A percentile compares a stretch with the other conserved stretches of the same genome.
Conservation (phyloP, 2,113 vertebrate species). For the Pelecanoides urinatrix region DNA sequence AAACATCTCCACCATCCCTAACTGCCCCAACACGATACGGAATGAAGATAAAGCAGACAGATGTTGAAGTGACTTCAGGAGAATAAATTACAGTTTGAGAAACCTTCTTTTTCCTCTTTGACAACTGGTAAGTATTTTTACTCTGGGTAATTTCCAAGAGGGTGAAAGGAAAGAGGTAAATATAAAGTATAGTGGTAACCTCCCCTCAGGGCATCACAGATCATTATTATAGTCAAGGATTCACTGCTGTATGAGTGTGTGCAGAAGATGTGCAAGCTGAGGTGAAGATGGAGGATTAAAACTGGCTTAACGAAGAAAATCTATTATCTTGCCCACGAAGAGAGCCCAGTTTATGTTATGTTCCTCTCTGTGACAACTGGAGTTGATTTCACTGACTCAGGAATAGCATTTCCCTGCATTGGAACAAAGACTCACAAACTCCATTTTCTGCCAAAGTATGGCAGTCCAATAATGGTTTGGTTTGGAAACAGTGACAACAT, state of each 20-base stretch:
- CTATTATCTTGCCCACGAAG: background rate
- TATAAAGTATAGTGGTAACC: background rate
- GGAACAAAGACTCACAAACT: background rate
- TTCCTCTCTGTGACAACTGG: background rate
- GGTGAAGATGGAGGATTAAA: background rate
- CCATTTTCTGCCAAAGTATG: background rate
- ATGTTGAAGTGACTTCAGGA: background rate
- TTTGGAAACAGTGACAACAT: background rate
- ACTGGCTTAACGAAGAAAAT: background rate
- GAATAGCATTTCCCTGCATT: background rate
- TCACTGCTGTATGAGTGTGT: background rate
- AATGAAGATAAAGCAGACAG: background rate
- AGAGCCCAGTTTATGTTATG: background rate
- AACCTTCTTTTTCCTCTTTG: background rate
- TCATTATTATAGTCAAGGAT: background rate
- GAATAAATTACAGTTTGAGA: background rate
- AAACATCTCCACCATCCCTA: background rate
- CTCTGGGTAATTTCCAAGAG: background rate
- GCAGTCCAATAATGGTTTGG: background rate
- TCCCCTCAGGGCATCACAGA: background rate
- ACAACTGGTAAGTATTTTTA: background rate
- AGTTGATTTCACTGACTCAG: background rate
- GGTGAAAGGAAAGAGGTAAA: background rate
- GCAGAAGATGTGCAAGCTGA: background rate
- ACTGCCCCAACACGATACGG: background rate